A percentile compares a stretch with the other conserved stretches of the same genome.
phyloP scores from a whole-genome alignment of 1,140 invertebrate species.

The Saccostrea glomerata region DNA sequence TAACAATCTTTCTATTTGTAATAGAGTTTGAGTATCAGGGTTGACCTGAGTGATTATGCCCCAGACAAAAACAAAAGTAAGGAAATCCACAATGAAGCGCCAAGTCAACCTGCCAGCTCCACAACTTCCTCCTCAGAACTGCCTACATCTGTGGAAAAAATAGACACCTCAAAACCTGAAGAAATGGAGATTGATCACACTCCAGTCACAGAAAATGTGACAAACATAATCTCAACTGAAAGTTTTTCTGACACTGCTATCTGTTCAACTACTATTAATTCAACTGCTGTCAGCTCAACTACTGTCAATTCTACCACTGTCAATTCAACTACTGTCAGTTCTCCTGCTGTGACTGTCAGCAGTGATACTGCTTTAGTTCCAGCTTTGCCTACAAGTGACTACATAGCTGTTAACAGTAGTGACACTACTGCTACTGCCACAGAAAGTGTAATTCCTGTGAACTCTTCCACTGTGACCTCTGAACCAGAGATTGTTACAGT shows the following conservation, averaged over 20 bases:
- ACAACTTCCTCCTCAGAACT: neutral
- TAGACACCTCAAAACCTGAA: neutral
- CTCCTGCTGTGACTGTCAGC: neutral
- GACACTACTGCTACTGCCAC: neutral
- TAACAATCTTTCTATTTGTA: constrained; percentile 28
- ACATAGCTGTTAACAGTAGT: neutral
- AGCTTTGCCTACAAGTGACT: neutral
- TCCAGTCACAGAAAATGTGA: neutral
- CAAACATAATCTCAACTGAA: neutral
- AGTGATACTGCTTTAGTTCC: neutral
- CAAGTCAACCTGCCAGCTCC: neutral
- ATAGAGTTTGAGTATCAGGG: constrained; percentile 64
- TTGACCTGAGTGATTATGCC: constrained; percentile 66
- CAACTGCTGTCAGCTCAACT: neutral
- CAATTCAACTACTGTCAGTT: neutral
- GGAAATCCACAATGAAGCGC: neutral
- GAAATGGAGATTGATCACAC: neutral
- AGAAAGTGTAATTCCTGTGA: neutral
- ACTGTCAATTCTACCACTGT: neutral
- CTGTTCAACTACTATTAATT: neutral
- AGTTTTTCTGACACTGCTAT: neutral
- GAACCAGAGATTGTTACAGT: neutral
- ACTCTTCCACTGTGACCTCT: neutral
- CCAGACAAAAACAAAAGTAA: neutral
- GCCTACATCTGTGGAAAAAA: neutral